These are phyloP conservation scores for Noturus placidus DNA, from an alignment of 2,113 vertebrate genomes.

Conservation along the genomic window DNA sequence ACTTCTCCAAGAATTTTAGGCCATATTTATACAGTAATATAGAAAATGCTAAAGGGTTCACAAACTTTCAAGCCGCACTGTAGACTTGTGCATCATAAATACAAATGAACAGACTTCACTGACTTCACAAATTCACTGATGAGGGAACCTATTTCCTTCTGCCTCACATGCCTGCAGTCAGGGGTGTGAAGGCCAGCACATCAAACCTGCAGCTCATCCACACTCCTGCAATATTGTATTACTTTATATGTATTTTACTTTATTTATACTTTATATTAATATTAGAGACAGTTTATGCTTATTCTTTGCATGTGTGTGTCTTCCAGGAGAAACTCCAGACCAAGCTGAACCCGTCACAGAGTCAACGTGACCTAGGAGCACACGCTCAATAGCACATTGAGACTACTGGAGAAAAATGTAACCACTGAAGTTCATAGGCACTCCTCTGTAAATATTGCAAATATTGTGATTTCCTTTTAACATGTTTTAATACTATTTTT, in stretches of 20 bases:
- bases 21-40: too few species aligned
- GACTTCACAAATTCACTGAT: not conserved
- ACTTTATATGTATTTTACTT: too few species aligned
- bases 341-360: slow-evolving; percentile 33
- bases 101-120: not conserved
- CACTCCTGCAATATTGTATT: not conserved
- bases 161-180: not conserved
- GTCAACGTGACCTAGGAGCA: slow-evolving; percentile 5
- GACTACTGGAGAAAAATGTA: not conserved
- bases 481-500: not conserved
- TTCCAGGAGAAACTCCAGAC: slow-evolving; percentile 27
- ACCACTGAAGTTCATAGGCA: not conserved
- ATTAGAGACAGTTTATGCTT: not conserved
- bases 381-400: not conserved
- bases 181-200: not conserved
- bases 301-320: not conserved
- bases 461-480: not conserved
- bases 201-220: not conserved
- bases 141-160: too few species aligned
- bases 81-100: not conserved
- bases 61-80: too few species aligned
- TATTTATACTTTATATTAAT: too few species aligned
- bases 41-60: too few species aligned
- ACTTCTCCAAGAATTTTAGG: too few species aligned
- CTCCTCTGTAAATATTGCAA: not conserved